phyloP scores from a whole-genome alignment of 2,888 invertebrate species.

The Acanthoscelides obtectus region DNA sequence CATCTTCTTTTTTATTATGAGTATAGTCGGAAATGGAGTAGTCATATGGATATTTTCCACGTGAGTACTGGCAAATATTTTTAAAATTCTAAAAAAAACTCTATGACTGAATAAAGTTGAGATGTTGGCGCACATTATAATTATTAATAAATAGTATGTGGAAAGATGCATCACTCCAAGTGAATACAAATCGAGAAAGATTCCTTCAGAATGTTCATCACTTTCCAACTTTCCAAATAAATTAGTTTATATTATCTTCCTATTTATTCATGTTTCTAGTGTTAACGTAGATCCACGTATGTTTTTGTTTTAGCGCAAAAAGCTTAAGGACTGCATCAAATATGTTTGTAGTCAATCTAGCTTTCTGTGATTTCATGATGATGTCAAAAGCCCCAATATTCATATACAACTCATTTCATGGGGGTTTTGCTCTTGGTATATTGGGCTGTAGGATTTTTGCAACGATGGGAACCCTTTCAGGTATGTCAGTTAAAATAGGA shows the following conservation, averaged over 20 bases:
- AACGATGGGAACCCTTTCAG: slow-evolving; percentile 71
- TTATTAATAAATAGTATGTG: no score
- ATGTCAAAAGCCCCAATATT: slow-evolving; percentile 82
- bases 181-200: background rate
- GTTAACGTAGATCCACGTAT: no score
- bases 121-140: no score
- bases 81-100: no score
- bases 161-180: no score
- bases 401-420: slow-evolving; percentile 77
- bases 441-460: slow-evolving; percentile 74
- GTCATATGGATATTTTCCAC: slow-evolving; percentile 80
- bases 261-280: no score
- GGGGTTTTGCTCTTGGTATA: slow-evolving; percentile 70
- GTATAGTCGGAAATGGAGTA: slow-evolving; percentile 72
- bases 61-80: no score
- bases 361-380: slow-evolving; percentile 81
- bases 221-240: no score
- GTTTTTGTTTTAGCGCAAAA: slow-evolving; percentile 63
- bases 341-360: slow-evolving; percentile 77
- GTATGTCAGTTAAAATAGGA: no score
- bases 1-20: slow-evolving; percentile 65
- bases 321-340: slow-evolving; percentile 75
- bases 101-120: no score
- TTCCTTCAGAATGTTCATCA: background rate
- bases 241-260: no score